Conservation (phyloP, 2,113 vertebrate species). For the Columba livia region DNA sequence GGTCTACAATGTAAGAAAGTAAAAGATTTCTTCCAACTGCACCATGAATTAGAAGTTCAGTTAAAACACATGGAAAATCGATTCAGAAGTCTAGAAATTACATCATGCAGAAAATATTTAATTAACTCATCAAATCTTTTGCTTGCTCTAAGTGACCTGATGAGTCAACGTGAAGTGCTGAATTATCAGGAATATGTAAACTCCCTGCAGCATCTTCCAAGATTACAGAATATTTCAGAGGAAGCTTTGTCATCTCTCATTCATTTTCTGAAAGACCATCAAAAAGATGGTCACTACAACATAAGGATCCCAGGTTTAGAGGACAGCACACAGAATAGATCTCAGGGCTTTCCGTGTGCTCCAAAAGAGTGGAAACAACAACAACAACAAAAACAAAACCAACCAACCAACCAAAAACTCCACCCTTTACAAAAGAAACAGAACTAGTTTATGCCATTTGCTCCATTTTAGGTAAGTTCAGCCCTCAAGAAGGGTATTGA, state of each 20-base stretch:
- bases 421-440: background rate
- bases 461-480: background rate
- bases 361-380: background rate
- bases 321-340: background rate
- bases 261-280: background rate
- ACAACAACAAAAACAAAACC: no score
- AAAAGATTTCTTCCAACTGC: background rate
- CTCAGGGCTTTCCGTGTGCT: background rate
- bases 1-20: background rate
- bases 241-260: background rate
- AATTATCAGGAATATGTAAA: background rate
- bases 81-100: background rate
- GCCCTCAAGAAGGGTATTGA: background rate
- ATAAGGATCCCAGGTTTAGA: background rate
- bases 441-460: background rate
- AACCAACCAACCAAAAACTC: background rate
- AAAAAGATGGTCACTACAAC: background rate
- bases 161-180: background rate
- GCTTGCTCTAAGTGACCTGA: background rate
- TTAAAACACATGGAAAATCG: background rate
- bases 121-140: background rate
- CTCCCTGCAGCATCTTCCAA: background rate
- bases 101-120: background rate
- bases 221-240: background rate
- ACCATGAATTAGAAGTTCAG: background rate